phyloP scores from a whole-genome alignment of 2,797 vertebrate species.

The Masticophis lateralis region DNA sequence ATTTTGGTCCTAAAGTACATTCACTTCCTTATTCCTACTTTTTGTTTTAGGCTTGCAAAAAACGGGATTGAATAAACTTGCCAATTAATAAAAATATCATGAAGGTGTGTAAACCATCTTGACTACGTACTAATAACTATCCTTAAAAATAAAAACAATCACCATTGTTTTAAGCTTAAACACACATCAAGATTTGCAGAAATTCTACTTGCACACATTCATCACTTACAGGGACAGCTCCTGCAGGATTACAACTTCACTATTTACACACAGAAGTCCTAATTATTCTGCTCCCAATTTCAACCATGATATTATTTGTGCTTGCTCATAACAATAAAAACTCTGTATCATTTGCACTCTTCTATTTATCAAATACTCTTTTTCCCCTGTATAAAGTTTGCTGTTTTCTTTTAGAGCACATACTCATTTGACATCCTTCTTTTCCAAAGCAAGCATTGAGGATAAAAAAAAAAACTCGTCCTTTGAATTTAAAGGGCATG shows the following conservation, averaged over 20 bases:
- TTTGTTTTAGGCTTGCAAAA: conserved; percentile 2
- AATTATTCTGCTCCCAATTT: background rate
- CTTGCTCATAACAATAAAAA: conserved; percentile 31
- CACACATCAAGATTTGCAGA: background rate
- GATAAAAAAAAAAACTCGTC: conserved; percentile 12
- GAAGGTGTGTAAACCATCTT: background rate
- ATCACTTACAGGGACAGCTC: background rate
- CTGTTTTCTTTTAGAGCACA: conserved; percentile 10
- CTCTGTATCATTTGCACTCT: conserved; percentile 43
- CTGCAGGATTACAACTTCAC: background rate
- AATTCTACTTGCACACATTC: background rate
- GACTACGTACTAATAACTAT: background rate
- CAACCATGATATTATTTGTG: background rate
- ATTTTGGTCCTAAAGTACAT: conserved; percentile 26
- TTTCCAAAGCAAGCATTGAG: conserved; percentile 45
- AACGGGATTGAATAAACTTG: conserved; percentile 18
- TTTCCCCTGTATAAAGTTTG: conserved; percentile 12
- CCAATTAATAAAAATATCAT: background rate
- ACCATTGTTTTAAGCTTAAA: background rate
- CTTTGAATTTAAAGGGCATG: conserved; percentile 56
- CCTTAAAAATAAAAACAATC: background rate
- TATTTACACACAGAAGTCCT: background rate
- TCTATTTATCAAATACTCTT: conserved; percentile 39
- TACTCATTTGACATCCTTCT: conserved; percentile 37
- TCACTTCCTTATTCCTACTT: background rate